phyloP scores from a whole-genome alignment of 2,113 vertebrate species.

The Paratilapia polleni region DNA sequence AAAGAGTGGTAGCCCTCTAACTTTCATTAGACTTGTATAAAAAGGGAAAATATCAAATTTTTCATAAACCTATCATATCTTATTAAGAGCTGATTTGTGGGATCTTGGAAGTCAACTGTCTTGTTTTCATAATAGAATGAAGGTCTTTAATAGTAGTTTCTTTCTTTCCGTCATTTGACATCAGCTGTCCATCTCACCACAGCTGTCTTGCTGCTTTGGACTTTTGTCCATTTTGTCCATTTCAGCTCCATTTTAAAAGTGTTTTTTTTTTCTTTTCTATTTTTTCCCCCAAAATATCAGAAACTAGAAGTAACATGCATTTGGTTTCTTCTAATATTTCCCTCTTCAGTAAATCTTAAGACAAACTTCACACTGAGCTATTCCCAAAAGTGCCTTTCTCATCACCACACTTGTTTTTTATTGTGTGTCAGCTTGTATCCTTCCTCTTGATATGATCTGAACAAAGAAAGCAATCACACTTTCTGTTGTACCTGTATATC shows the following conservation, averaged over 20 bases:
- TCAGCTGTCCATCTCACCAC: neutral
- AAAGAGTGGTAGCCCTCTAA: neutral
- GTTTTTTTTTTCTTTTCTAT: rapidly evolving
- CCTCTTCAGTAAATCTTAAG: neutral
- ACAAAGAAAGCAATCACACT: conserved; percentile 21
- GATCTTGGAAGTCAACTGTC: neutral
- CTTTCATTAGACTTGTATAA: neutral
- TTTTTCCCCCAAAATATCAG: too few relatives aligned
- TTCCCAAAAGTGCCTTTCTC: neutral
- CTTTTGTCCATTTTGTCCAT: neutral
- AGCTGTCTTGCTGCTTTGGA: neutral
- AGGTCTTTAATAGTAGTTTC: neutral
- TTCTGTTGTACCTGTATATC: neutral
- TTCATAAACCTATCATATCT: neutral
- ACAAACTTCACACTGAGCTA: neutral
- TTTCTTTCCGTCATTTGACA: neutral
- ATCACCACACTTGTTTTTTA: neutral
- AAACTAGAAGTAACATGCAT: neutral
- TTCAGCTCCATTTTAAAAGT: neutral
- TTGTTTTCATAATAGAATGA: too few relatives aligned
- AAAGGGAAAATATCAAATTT: neutral
- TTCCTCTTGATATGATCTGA: conserved; percentile 27
- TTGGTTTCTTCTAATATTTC: neutral
- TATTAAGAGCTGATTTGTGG: neutral
- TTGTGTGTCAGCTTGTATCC: neutral